These are phyloP conservation scores for Pygoscelis adeliae DNA, from an alignment of 2,113 vertebrate genomes.

Conservation along the genomic window DNA sequence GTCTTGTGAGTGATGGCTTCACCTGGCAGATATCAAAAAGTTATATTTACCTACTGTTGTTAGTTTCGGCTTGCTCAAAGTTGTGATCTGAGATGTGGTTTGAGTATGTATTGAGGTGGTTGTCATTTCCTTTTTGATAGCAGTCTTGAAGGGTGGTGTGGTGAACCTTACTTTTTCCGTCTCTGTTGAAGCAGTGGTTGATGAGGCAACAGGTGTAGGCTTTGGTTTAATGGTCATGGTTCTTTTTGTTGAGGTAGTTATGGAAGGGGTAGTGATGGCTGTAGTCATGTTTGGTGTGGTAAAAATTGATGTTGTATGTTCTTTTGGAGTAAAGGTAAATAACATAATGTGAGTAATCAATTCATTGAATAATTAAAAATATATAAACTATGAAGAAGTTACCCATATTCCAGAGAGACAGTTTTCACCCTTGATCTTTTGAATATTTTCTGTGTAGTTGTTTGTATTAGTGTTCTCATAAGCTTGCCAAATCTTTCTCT, in stretches of 20 bases:
- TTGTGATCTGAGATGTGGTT: background rate
- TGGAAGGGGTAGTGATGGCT: background rate
- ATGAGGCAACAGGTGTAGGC: background rate
- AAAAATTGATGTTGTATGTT: conserved; percentile 6
- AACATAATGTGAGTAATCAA: background rate
- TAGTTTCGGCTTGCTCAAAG: background rate
- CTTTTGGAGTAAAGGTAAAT: conserved; percentile 14
- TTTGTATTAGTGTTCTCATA: background rate
- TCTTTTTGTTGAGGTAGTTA: background rate
- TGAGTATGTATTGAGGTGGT: background rate
- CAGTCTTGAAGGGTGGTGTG: background rate
- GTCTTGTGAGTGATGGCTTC: background rate
- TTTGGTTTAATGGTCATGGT: background rate
- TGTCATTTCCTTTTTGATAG: background rate
- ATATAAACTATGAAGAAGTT: background rate
- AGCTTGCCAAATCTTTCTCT: background rate
- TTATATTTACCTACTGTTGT: conserved; percentile 31
- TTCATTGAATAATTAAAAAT: background rate
- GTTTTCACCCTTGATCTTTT: background rate
- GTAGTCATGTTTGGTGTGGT: background rate
- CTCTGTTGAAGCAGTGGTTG: background rate
- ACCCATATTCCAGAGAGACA: background rate
- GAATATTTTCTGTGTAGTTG: background rate
- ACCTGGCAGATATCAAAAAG: background rate
- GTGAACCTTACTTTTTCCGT: background rate